Evolutionary conservation across 2,113 vertebrate genomes (phyloP).

Genomic region (Hiodon alosoides): DNA sequence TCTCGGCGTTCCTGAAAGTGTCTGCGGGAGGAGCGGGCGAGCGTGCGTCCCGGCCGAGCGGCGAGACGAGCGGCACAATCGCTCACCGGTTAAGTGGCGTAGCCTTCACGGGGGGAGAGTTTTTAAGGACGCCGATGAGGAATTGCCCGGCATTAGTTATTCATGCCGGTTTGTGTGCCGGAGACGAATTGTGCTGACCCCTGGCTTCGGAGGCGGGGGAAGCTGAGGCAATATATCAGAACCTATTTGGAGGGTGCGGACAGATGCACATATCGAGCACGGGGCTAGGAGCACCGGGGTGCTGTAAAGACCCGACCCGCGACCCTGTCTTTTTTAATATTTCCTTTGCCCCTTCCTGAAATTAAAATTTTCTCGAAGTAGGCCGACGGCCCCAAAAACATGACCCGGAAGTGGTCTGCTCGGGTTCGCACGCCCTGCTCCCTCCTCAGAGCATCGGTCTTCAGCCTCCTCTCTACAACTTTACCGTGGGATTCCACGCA

Average conservation of each 20-base stretch:
- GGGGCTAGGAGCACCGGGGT: neutral
- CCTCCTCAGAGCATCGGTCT: too few relatives aligned
- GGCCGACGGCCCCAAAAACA: too few relatives aligned
- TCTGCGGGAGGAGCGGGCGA: conserved; percentile 1
- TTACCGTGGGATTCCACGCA: too few relatives aligned
- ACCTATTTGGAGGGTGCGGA: conserved; percentile 24
- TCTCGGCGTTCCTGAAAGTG: neutral
- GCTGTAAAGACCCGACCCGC: neutral
- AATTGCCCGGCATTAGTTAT: conserved; percentile 9
- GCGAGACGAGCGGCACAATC: neutral
- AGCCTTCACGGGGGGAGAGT: neutral
- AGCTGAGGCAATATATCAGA: conserved; percentile 17
- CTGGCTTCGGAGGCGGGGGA: neutral
- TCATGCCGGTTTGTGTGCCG: neutral
- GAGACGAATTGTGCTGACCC: conserved; percentile 14
- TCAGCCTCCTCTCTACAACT: too few relatives aligned
- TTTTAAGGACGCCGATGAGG: conserved; percentile 17
- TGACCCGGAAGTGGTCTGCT: too few relatives aligned
- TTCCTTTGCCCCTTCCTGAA: too few relatives aligned
- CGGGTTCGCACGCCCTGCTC: too few relatives aligned
- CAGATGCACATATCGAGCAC: neutral
- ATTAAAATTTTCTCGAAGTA: too few relatives aligned
- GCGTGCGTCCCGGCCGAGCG: neutral
- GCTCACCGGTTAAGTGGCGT: conserved; percentile 14
- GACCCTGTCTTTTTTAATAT: too few relatives aligned